phyloP scores from a whole-genome alignment of 2,797 vertebrate genomes.

The Neomorphus geoffroyi region DNA sequence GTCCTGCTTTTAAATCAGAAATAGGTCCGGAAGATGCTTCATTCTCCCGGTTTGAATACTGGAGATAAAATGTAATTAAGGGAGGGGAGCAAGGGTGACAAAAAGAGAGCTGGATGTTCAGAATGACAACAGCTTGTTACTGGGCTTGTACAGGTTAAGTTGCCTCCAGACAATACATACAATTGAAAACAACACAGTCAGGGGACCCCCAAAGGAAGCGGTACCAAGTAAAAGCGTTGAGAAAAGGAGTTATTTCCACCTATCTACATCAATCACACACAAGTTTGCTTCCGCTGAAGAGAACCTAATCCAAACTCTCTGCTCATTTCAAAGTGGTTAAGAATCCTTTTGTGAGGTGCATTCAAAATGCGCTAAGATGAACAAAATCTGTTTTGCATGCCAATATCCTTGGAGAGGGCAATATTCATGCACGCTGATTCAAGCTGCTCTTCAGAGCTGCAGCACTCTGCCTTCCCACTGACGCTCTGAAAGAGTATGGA shows the following conservation, averaged over 20 bases:
- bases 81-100: neutral
- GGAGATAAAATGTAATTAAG: neutral
- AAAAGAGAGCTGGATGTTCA: neutral
- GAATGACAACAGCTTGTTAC: neutral
- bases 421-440: constrained; percentile 58
- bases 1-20: neutral
- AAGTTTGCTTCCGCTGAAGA: neutral
- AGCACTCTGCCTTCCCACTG: constrained; percentile 46
- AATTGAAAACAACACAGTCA: neutral
- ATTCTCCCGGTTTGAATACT: neutral
- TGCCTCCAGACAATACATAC: neutral
- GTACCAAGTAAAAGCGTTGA: neutral
- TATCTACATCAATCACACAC: neutral
- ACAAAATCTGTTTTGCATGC: constrained; percentile 64
- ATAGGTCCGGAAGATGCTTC: neutral
- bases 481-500: constrained; percentile 48
- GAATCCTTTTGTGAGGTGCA: constrained; percentile 29
- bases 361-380: constrained; percentile 11
- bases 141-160: neutral
- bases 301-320: constrained; percentile 1
- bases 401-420: constrained; percentile 63
- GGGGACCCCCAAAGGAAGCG: neutral
- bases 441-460: constrained; percentile 44
- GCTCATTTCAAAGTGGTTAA: constrained; percentile 11
- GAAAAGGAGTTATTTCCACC: neutral